Conservation (phyloP, 2,797 vertebrate species). For the Graptemys geographica region DNA sequence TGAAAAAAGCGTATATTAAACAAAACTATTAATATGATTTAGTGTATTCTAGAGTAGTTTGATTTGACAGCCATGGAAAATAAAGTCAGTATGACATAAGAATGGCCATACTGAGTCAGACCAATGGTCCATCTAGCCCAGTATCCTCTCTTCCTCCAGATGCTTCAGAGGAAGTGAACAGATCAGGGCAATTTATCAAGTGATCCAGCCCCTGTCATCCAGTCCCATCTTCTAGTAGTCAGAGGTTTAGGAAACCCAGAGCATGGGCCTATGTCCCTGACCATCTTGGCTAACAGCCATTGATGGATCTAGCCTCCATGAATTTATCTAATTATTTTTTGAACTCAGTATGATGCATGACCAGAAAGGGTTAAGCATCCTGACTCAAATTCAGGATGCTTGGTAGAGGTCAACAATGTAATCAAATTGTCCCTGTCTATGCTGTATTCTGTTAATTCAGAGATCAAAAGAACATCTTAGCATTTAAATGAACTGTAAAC, state of each 20-base stretch:
- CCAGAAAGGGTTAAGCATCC: too few relatives aligned
- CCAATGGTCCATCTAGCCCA: background rate
- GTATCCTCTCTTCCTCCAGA: background rate
- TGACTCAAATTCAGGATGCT: too few relatives aligned
- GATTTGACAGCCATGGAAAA: background rate
- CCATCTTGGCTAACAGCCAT: background rate
- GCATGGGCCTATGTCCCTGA: background rate
- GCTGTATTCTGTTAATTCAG: too few relatives aligned
- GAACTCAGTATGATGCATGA: too few relatives aligned
- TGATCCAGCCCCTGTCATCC: background rate
- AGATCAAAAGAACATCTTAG: too few relatives aligned
- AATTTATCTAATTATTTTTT: background rate
- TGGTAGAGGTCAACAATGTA: too few relatives aligned
- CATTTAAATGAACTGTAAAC: too few relatives aligned
- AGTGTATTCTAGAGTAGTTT: background rate
- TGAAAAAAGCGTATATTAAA: background rate
- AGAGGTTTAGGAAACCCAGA: background rate
- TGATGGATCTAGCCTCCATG: background rate
- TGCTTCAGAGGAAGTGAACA: background rate
- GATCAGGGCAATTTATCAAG: background rate
- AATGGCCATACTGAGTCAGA: background rate
- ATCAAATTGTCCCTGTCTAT: too few relatives aligned
- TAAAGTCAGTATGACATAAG: background rate
- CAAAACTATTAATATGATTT: background rate
- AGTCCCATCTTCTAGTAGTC: background rate